These are phyloP conservation scores for Antheraea assamensis DNA, from an alignment of 2,888 invertebrate genomes.

Conservation along the genomic window DNA sequence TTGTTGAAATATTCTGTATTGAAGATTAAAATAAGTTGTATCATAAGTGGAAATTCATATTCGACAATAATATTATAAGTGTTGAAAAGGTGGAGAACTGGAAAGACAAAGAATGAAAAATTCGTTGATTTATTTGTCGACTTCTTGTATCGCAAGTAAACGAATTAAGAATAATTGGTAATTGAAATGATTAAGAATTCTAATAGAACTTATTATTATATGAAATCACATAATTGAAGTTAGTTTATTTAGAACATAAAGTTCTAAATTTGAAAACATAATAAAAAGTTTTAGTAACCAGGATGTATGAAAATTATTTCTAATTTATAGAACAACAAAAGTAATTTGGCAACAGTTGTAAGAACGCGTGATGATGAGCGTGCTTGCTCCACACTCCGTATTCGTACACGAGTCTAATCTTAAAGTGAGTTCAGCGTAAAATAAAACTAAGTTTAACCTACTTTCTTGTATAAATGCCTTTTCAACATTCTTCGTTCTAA, in stretches of 20 bases:
- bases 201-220: not conserved
- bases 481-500: constrained; percentile 41
- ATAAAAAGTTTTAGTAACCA: constrained; percentile 31
- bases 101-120: no score
- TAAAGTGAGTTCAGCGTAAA: constrained; percentile 54
- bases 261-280: constrained; percentile 1
- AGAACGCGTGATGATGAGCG: constrained; percentile 41
- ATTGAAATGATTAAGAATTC: no score
- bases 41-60: no score
- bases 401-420: constrained; percentile 64
- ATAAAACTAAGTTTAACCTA: constrained; percentile 63
- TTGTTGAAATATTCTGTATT: no score
- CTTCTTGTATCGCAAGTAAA: no score
- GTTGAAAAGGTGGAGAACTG: no score
- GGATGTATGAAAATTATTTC: constrained; percentile 52
- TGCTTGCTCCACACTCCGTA: constrained; percentile 41
- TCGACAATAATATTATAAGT: no score
- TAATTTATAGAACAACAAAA: constrained; percentile 66
- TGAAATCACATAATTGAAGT: not conserved
- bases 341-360: constrained; percentile 65
- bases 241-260: not conserved
- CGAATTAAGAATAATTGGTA: no score
- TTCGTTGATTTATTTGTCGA: no score
- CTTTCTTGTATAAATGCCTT: constrained; percentile 47
- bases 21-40: no score